Base-by-base conservation (phyloP, 2,888 invertebrate genomes). In the Torymus tubicola region DNA sequence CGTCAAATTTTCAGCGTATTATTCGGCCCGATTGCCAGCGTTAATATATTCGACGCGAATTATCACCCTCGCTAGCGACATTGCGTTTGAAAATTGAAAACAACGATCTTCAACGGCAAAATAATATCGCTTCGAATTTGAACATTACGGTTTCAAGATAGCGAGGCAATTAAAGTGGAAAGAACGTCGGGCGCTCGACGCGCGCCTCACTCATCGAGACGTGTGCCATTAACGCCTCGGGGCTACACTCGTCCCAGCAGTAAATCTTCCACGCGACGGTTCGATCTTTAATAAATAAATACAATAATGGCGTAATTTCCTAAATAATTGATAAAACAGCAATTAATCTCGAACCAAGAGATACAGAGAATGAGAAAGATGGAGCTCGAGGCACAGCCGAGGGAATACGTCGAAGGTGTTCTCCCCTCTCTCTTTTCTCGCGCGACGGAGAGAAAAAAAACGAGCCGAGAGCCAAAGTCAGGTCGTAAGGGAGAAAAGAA, bases 301-400 rank as follows among this genome's bases (percentile, higher is more conserved):
- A 58, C 24, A 58, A 58, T 58, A 50, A 70, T 58, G n/a, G 5
- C 24, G 58, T 58, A 70, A 58, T 70, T 70, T 70, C 58, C 11
- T 16, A 70, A 70, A 57, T 57, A 58, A 71, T 71, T 71, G 60
- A 71, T 71, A 71, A 71, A 71, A 52, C 21, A 24, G 31, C 21
- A 52, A 31, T 61, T 61, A 61, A 61, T 71, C 71, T 71, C 11
- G 69, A 57, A 69, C 16, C 52, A 12, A 21, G 13, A 67, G 18
- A 67, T 21, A 18, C 1, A 53, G 53, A 18, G 53, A 42, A 42
- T 42, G 8, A 42, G 42, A 42, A 42, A 8, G 42, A 42, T 42
- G 42, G 42, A 42, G 42, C 42, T 42, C 42, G 42, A 42, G 42
- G 8, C 42, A 8, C 8, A 21, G 21, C 2, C 21, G 8, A 8